Percentiles rank a stretch among this genome's conserved stretches.
Conservation (phyloP, 2,888 invertebrate genomes). For the Acrobasis repandana region DNA sequence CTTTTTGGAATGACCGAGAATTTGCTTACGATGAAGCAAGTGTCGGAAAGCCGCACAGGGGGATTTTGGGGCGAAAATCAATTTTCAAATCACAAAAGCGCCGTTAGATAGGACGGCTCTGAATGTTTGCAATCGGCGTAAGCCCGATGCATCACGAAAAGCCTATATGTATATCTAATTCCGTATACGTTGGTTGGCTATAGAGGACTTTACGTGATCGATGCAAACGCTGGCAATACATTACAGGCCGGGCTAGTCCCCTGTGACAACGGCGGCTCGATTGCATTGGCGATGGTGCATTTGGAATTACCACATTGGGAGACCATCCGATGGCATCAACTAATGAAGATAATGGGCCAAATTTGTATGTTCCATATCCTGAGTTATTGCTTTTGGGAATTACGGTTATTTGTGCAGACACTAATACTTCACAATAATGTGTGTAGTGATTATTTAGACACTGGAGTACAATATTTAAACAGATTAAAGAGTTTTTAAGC, state of each 20-base stretch:
- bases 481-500: too few species aligned
- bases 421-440: too few species aligned
- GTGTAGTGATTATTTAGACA: too few species aligned
- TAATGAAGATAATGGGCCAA: conserved; percentile 35
- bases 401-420: background rate
- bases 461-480: too few species aligned
- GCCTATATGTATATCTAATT: conserved; percentile 45
- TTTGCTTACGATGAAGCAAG: conserved; percentile 5
- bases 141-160: conserved; percentile 46
- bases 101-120: conserved; percentile 7
- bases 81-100: conserved; percentile 22
- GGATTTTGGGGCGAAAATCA: conserved; percentile 9
- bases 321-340: conserved; percentile 34
- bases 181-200: conserved; percentile 37
- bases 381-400: conserved; percentile 9
- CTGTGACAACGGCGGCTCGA: conserved; percentile 51
- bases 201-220: conserved; percentile 50
- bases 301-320: conserved; percentile 53
- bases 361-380: conserved; percentile 12
- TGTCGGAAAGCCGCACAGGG: conserved; percentile 5
- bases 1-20: background rate
- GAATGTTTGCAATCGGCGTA: conserved; percentile 21
- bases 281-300: conserved; percentile 59
- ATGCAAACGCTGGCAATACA: conserved; percentile 50
- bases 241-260: conserved; percentile 49